Evolutionary conservation across 2,113 vertebrate species (phyloP).

Genomic region (Platycercus adscitus): DNA sequence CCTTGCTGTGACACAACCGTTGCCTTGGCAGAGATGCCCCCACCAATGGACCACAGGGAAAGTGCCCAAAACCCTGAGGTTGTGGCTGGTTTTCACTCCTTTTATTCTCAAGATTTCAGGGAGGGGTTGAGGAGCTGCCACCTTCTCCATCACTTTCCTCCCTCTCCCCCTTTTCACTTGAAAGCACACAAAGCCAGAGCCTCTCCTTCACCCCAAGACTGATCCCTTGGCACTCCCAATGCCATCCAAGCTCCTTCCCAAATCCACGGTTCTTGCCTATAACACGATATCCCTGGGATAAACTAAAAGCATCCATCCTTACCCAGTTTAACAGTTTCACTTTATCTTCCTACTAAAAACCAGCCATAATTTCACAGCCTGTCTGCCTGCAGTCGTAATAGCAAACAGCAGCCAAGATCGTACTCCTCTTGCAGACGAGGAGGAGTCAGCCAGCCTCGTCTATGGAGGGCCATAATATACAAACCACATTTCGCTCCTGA

Average conservation of each 20-base stretch:
- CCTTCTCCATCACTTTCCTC: neutral
- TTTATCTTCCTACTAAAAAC: neutral
- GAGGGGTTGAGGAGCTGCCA: neutral
- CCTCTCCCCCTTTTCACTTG: neutral
- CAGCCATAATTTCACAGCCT: neutral
- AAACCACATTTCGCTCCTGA: neutral
- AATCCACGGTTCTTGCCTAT: rapidly evolving
- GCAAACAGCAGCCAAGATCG: neutral
- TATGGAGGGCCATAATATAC: neutral
- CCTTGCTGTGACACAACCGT: neutral
- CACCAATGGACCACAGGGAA: neutral
- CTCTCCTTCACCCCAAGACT: neutral
- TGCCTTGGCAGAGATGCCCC: neutral
- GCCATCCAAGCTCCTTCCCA: neutral
- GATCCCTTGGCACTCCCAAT: neutral
- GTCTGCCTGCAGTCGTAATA: neutral
- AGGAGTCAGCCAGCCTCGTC: neutral
- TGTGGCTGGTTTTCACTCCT: neutral
- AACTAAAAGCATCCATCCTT: neutral
- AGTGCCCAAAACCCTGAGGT: neutral
- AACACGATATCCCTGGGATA: rapidly evolving
- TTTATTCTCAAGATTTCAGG: neutral
- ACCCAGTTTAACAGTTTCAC: neutral
- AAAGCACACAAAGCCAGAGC: neutral
- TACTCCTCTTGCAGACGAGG: neutral